Evolutionary conservation across 2,113 vertebrate genomes (phyloP), one percentile per base, ranked within the genome.

Genomic region (Lepus europaeus): DNA sequence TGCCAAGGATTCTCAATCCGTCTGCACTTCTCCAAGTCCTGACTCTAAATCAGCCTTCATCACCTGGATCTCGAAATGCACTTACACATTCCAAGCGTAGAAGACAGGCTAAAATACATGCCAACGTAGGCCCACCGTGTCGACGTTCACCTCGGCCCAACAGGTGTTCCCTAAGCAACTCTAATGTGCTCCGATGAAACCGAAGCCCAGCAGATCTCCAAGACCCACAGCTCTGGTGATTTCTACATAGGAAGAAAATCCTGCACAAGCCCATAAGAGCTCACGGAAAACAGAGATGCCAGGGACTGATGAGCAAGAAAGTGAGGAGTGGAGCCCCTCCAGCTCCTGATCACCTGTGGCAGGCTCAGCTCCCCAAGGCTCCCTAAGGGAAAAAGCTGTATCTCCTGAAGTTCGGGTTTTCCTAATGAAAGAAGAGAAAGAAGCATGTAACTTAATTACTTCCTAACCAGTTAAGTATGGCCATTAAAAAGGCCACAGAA

Each of bases 401-500:
- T 68, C 20, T 56, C 53, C 45, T 86, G 29, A 82, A 73, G 45
- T 87, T 59, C 77, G 14, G 23, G 66, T 68, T 81, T 78, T 90
- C n/a, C 22, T 78, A 45, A 74, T 20, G 13, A 79, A 89, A 76
- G 36, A 90, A 39, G 17, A 33, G 56, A 73, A 73, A 51, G 11
- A 89, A 73, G 4, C 68, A 95, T 72, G 77, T 5, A 36, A 91
- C 63, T 84, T 85, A 84, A 72, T 86, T 68, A 73, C 63, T 82
- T 96, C 94, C 97, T 89, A 97, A 95, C 49, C 77, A 66, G 77
- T 64, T 89, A 83, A 70, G 36, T 27, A 33, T 4, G 64, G 45
- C 29, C 73, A 86, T 59, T 59, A 80, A 87, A 79, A 84, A 12
- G 16, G 72, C 69, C 12, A 53, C 11, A 39, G 29, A 77, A 17